A percentile compares a stretch with the other conserved stretches of the same genome.
These are phyloP conservation scores for Drosophila navojoa DNA, from an alignment of 1,140 invertebrate species.

Conservation along the genomic window DNA sequence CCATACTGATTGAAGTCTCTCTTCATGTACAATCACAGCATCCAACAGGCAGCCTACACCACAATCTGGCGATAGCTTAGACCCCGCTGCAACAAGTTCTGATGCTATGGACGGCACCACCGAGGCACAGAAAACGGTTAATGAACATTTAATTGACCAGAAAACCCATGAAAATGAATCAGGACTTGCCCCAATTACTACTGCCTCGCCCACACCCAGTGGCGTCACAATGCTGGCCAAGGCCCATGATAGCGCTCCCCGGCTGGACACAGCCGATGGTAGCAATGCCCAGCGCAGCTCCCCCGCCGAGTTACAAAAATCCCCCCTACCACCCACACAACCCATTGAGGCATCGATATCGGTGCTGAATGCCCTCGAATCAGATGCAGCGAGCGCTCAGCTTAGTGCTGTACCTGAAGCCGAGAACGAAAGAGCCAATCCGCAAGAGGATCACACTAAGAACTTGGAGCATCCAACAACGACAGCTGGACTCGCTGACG, in stretches of 20 bases:
- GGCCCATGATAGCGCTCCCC: conserved; percentile 50
- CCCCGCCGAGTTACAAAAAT: conserved; percentile 57
- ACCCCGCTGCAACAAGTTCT: conserved; percentile 64
- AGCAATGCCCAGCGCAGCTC: conserved; percentile 44
- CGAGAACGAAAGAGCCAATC: conserved; percentile 71
- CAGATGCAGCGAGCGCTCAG: conserved; percentile 34
- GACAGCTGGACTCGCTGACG: conserved; percentile 45
- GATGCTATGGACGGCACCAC: conserved; percentile 73
- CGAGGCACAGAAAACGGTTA: conserved; percentile 80
- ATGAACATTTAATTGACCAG: conserved; percentile 74
- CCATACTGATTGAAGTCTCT: background rate
- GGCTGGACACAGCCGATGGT: conserved; percentile 70
- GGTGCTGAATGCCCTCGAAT: conserved; percentile 60
- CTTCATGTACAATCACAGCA: conserved; percentile 8
- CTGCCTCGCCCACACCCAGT: conserved; percentile 61
- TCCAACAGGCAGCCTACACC: conserved; percentile 14
- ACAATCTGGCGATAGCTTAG: conserved; percentile 19
- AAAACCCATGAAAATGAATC: conserved; percentile 75
- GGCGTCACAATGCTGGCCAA: conserved; percentile 56
- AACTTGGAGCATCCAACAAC: conserved; percentile 44
- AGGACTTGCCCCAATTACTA: conserved; percentile 39
- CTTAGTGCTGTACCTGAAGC: conserved; percentile 62
- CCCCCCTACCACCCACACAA: conserved; percentile 71
- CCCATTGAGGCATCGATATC: conserved; percentile 81
- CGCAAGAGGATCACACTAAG: conserved; percentile 33